Evolutionary conservation across 1,140 invertebrate genomes (phyloP), one percentile per base, ranked within the genome.

Genomic region (Himalopsyche phryganea): DNA sequence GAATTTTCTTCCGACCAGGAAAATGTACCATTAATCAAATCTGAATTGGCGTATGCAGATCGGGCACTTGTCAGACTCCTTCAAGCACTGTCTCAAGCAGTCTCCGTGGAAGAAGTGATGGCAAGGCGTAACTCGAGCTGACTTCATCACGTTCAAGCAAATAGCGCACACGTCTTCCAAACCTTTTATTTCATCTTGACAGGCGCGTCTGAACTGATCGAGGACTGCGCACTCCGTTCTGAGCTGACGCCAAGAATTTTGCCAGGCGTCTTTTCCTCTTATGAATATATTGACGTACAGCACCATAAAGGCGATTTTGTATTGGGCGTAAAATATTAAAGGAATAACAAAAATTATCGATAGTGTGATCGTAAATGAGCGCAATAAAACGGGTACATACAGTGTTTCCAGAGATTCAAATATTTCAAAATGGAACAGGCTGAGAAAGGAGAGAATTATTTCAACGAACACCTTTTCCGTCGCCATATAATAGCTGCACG

Each of bases 141-240:
- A 80, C 42, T 73, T 78, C 86, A 89, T 88, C 1, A 71, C 66
- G 55, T 81, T 83, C 7, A 90, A 73, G 66, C 88, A 90, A 11
- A 90, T 85, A 1, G 87, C 84, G 69, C 88, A 90, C 1, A 89
- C 85, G 65, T 90, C 88, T 60, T 90, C 86, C 49, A 85, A 81
- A 32, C 79, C 80, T 3, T 77, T 72, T 13, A 90, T 76, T 65
- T 90, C 88, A 9, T 85, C 81, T 1, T 63, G 32, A 0, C 82
- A 85, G 1, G 87, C 88, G 28, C 80, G 75, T 35, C 87, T 71
- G 65, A 86, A 91, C 50, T 78, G 79, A 15, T 78, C 77, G 20
- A 90, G 66, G 2, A 83, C 73, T 2, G 77, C 78, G 50, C 82
- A 74, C 59, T 89, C 87, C 14, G 77, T 74, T 18, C 74, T 70